Base-by-base conservation (phyloP, 2,113 vertebrate genomes). In the Poecile atricapillus region DNA sequence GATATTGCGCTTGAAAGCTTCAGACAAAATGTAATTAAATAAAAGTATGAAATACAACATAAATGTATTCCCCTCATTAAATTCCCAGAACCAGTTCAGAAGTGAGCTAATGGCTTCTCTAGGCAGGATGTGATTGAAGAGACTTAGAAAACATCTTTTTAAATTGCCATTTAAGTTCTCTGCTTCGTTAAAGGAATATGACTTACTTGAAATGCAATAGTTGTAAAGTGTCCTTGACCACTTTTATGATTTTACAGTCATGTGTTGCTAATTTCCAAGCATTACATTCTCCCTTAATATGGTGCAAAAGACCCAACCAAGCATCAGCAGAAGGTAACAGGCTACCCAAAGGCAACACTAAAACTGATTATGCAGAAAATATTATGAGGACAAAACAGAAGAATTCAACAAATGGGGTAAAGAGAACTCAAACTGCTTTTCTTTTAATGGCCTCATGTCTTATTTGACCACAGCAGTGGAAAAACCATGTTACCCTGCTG, bases 151-250 rank as follows among this genome's bases (percentile, higher is more conserved):
- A 59, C 41, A 59, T 67, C 71, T 74, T 81, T 91, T 94, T 76
- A 79, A 95, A 94, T 87, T 90, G 16, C 50, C 60, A 58, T 87
- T 96, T 94, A 89, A 59, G 82, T 69, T 95, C 86, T 76, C 47
- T 75, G 90, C 84, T 87, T 83, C 83, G 63, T 93, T 92, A 94
- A 94, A 73, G 67, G 25, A 73, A 46, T 84, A 33, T 64, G 68
- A 82, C 78, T 95, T 85, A 78, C 79, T 81, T 90, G 56, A 94
- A 95, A 70, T 50, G 74, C 8, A 83, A 19, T 77, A 52, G 58
- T 89, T 93, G 50, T 77, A 60, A 87, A 88, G 64, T 39, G 56
- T 70, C 68, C 90, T 87, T 86, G 76, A 89, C 83, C 33, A 49
- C 28, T 64, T 89, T 88, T 75, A 83, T 35, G 79, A 52, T 68